Conservation (phyloP, 2,888 invertebrate species). For the Mimachlamys varia region DNA sequence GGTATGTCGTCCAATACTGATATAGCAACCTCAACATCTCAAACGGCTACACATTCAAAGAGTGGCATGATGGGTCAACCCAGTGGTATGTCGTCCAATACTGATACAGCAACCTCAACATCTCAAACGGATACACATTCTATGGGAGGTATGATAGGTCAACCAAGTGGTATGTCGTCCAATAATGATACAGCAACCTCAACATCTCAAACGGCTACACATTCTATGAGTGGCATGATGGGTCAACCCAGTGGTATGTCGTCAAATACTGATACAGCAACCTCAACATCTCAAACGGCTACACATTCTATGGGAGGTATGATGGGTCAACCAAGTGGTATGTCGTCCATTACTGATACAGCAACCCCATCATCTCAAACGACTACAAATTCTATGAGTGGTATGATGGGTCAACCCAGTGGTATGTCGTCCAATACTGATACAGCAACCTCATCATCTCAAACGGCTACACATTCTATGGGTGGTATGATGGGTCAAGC, state of each 20-base stretch:
- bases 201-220: background rate
- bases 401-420: too few species aligned
- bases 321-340: too few species aligned
- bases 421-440: background rate
- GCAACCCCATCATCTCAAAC: background rate
- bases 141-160: background rate
- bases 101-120: background rate
- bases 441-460: background rate
- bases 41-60: too few species aligned
- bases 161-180: background rate
- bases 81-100: too few species aligned
- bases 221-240: background rate
- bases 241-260: background rate
- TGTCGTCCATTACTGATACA: too few species aligned
- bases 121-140: background rate
- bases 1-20: too few species aligned
- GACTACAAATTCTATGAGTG: background rate
- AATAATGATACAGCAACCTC: background rate
- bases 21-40: too few species aligned
- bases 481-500: too few species aligned
- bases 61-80: too few species aligned
- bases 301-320: constrained; percentile 1
- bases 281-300: background rate
- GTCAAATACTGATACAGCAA: background rate
- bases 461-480: background rate